Evolutionary conservation across 2,797 vertebrate species (phyloP).

Genomic region (Capromys pilorides): DNA sequence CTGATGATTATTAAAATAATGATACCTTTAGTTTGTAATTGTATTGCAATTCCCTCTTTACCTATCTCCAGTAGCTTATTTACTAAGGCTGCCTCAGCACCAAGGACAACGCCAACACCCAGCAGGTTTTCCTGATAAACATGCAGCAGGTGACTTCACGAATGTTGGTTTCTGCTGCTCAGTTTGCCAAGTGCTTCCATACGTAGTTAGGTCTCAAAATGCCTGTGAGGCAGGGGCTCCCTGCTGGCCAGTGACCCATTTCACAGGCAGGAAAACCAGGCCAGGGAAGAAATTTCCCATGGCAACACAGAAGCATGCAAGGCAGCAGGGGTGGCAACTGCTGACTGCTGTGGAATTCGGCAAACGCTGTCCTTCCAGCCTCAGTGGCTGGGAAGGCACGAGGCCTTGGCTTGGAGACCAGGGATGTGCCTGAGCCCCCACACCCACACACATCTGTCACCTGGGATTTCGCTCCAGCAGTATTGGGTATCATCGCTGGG

Average conservation of each 20-base stretch:
- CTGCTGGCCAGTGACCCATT: background rate
- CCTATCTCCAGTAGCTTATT: background rate
- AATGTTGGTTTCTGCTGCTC: background rate
- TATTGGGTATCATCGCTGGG: background rate
- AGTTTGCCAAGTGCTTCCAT: background rate
- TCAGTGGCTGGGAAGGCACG: background rate
- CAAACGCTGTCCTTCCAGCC: background rate
- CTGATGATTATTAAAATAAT: constrained; percentile 21
- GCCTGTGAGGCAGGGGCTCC: background rate
- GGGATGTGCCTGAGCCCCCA: background rate
- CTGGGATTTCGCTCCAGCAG: background rate
- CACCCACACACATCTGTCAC: accelerated
- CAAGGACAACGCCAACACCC: background rate
- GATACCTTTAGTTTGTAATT: background rate
- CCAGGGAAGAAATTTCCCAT: background rate
- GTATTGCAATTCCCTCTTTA: background rate
- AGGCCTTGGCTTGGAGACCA: background rate
- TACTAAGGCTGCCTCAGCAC: background rate
- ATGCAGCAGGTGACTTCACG: background rate
- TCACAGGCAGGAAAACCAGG: background rate
- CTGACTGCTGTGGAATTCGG: background rate
- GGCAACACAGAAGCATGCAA: background rate
- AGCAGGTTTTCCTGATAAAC: background rate
- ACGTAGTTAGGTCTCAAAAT: background rate
- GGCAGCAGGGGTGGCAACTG: background rate